Percentiles rank a stretch among this genome's conserved stretches.
phyloP scores from a whole-genome alignment of 2,797 vertebrate genomes.

The Falco naumanni region DNA sequence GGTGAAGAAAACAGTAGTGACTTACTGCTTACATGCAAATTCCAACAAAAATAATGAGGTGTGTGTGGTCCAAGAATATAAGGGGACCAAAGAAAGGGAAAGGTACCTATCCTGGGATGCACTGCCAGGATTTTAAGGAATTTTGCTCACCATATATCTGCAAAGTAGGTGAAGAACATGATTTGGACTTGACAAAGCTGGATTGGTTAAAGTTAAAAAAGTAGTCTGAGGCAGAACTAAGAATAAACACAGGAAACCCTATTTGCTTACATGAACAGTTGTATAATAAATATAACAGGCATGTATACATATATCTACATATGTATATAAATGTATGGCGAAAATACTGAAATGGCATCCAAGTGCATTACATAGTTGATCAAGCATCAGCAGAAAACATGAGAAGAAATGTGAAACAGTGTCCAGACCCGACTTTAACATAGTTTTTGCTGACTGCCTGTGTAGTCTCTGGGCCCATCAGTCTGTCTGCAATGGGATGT shows the following conservation, averaged over 20 bases:
- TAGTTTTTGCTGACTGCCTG: background rate
- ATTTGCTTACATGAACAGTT: background rate
- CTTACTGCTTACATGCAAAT: background rate
- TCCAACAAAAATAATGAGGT: background rate
- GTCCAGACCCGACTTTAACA: background rate
- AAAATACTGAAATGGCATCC: background rate
- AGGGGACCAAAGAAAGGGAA: background rate
- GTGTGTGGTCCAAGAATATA: background rate
- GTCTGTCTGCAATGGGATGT: background rate
- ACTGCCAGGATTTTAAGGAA: background rate
- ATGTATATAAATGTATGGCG: background rate
- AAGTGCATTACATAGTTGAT: background rate
- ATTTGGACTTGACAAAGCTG: background rate
- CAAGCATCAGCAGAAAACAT: background rate
- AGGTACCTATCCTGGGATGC: background rate
- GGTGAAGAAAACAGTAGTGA: background rate
- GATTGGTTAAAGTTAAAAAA: background rate
- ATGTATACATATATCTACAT: background rate
- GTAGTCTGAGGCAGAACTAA: background rate
- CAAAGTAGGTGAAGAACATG: background rate
- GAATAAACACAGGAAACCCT: background rate
- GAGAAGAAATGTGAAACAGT: background rate
- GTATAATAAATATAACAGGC: background rate
- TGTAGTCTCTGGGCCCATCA: background rate
- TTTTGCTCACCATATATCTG: background rate